Conservation (phyloP, 2,797 vertebrate species). For the Enteromius paludinosus region DNA sequence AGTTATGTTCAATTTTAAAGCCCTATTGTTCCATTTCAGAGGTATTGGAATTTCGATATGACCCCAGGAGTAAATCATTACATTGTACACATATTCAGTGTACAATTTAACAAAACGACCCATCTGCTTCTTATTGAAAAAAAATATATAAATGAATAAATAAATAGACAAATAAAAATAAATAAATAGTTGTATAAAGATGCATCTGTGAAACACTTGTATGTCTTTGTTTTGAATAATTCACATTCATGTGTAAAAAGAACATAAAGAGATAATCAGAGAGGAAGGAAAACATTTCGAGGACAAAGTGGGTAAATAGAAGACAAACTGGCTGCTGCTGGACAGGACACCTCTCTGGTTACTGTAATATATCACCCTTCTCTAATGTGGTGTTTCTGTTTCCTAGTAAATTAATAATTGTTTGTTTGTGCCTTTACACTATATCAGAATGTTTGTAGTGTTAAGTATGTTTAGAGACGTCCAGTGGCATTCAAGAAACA, state of each 20-base stretch:
- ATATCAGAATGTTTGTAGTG: neutral
- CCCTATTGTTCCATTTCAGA: too few relatives aligned
- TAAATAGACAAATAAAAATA: neutral
- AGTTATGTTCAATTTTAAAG: too few relatives aligned
- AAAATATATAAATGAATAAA: neutral
- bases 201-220: neutral
- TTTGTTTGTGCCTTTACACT: neutral
- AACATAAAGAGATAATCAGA: neutral
- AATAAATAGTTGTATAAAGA: neutral
- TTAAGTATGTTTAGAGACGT: neutral
- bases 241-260: neutral
- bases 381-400: conserved; percentile 3
- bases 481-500: neutral
- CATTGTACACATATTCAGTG: too few relatives aligned
- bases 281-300: neutral
- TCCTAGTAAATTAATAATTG: conserved; percentile 43
- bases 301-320: neutral
- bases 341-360: neutral
- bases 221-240: neutral
- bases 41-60: too few relatives aligned
- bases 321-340: neutral
- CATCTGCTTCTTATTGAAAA: neutral
- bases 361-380: conserved; percentile 30
- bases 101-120: too few relatives aligned
- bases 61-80: too few relatives aligned